Conservation (phyloP, 2,113 vertebrate genomes). For the Bostrychus sinensis region DNA sequence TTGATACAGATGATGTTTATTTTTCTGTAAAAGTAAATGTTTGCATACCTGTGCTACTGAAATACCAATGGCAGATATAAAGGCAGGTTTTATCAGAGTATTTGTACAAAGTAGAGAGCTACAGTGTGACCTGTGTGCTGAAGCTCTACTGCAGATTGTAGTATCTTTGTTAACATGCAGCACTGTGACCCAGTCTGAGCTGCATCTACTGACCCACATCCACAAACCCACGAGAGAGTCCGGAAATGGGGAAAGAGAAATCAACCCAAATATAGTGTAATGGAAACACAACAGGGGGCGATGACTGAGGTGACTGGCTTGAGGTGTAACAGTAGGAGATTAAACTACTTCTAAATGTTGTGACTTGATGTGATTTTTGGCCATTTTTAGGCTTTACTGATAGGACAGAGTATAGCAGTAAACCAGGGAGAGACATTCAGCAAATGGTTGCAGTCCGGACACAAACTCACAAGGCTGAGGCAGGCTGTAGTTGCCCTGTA, state of each 20-base stretch:
- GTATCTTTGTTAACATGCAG: constrained; percentile 1
- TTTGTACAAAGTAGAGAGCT: constrained; percentile 13
- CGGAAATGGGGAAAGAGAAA: too few species aligned
- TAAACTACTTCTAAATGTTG: background rate
- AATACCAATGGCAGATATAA: background rate
- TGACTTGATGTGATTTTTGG: too few species aligned
- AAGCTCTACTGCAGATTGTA: background rate
- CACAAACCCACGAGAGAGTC: background rate
- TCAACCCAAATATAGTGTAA: constrained; percentile 1
- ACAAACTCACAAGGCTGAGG: too few species aligned
- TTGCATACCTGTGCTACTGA: background rate
- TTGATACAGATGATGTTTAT: too few species aligned
- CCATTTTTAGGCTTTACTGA: too few species aligned
- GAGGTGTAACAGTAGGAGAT: too few species aligned
- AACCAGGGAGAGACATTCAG: too few species aligned
- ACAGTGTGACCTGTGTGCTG: background rate
- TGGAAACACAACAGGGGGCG: constrained; percentile 2
- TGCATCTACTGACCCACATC: background rate
- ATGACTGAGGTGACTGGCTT: too few species aligned
- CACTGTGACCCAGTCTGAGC: background rate
- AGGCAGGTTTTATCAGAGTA: background rate
- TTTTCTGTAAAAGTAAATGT: background rate
- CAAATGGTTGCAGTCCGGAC: too few species aligned
- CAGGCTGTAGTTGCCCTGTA: too few species aligned
- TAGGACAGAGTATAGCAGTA: too few species aligned